Conservation (phyloP, 2,113 vertebrate genomes). For the Rhinoptilus africanus region DNA sequence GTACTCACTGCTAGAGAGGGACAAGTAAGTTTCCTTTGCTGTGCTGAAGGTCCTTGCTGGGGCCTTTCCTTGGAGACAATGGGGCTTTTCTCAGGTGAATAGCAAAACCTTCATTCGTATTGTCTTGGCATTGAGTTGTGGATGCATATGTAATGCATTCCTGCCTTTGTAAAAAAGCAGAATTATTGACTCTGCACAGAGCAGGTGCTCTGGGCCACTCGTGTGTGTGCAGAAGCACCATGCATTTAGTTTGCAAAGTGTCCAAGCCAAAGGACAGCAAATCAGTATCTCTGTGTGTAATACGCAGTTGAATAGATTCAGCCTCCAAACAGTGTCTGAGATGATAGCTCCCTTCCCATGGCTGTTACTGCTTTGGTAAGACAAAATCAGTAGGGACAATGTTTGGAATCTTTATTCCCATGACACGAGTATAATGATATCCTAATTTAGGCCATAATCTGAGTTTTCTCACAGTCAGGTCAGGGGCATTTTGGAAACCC, state of each 20-base stretch:
- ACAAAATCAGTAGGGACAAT: neutral
- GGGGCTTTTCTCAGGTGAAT: neutral
- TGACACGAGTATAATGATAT: neutral
- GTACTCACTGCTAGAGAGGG: conserved; percentile 70
- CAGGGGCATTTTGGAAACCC: neutral
- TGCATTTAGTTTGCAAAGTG: neutral
- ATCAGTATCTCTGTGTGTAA: neutral
- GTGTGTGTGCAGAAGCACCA: neutral
- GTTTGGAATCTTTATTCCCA: neutral
- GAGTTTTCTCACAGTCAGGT: neutral
- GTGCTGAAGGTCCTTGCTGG: neutral
- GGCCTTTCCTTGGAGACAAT: neutral
- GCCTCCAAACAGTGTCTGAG: neutral
- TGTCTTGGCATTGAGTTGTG: neutral
- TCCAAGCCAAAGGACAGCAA: neutral
- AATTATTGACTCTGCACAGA: neutral
- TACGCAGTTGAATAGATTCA: neutral
- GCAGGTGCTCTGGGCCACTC: neutral
- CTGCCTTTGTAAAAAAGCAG: neutral
- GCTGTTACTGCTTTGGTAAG: neutral
- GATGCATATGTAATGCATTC: neutral
- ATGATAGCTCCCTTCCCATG: neutral
- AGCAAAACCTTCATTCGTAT: neutral
- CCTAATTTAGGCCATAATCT: neutral
- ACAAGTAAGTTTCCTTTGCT: conserved; percentile 78